A percentile compares a stretch with the other conserved stretches of the same genome.
phyloP scores from a whole-genome alignment of 37 sponge, comb jelly and placozoan genomes.

The Agelas oroides region DNA sequence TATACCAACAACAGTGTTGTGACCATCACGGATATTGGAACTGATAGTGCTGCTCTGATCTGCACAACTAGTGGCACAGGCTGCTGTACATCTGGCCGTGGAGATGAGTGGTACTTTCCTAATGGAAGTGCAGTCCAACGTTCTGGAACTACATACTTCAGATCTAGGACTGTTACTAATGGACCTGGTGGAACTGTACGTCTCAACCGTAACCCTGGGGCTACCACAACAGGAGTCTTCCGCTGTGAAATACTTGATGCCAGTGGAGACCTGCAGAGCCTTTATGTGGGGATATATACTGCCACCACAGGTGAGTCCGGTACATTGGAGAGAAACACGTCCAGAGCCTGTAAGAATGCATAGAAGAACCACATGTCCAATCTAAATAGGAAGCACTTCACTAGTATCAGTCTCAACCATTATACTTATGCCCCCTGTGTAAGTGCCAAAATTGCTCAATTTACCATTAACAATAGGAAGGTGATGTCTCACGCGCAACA shows the following conservation, averaged over 20 bases:
- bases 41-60: slow-evolving; percentile 7
- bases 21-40: slow-evolving; percentile 23
- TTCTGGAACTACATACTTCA: not conserved
- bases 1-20: slow-evolving; percentile 33
- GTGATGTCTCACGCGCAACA: too few relatives aligned
- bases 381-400: too few relatives aligned
- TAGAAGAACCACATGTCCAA: too few relatives aligned
- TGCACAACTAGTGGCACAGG: not conserved
- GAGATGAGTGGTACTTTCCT: not conserved
- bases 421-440: too few relatives aligned
- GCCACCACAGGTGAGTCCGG: too few relatives aligned
- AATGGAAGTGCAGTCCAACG: not conserved
- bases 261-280: not conserved
- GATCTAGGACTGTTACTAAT: not conserved
- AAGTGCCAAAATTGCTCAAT: too few relatives aligned
- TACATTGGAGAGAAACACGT: too few relatives aligned
- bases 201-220: not conserved
- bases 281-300: slow-evolving; percentile 2
- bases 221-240: slow-evolving; percentile 13
- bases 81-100: not conserved
- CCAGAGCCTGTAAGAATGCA: too few relatives aligned
- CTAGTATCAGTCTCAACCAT: too few relatives aligned
- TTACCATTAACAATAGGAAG: too few relatives aligned
- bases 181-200: not conserved
- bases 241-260: slow-evolving; percentile 24